Evolutionary conservation across 1,140 invertebrate species (phyloP), one percentile per base, ranked within the genome.

Genomic region (Drosophila pruinosa): DNA sequence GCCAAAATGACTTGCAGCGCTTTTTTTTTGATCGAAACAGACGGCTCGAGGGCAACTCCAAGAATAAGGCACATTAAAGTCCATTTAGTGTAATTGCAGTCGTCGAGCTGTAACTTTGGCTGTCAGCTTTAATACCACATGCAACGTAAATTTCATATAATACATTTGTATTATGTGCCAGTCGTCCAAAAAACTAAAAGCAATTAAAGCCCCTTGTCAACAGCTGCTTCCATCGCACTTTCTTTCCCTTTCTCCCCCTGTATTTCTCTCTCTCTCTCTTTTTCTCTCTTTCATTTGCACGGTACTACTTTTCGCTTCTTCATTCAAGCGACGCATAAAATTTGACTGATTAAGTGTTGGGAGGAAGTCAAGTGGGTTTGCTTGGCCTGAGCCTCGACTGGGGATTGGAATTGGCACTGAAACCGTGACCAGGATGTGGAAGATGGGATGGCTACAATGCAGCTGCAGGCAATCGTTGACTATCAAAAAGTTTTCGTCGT

Each of bases 41-140:
- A 14, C 26, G 2, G 6, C 6, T 1, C 3, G 34, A 1, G 15
- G 39, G 19, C 53, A 39, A 17, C 17, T 58, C 7, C 3, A 34
- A 58, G 48, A 80, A 73, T 64, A 28, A 71, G 77, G 76, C 81
- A 78, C 79, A 88, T 86, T 86, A 86, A 86, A 81, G 77, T 77
- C 74, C 82, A 81, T 82, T 86, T 88, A 81, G 74, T 58, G 65
- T 88, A 86, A 86, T 86, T 86, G 81, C 78, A 88, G 75, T 83
- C 34, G 38, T 43, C 36, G 47, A 56, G 59, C 45, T 17, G 26
- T 7, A 72, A 67, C 28, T 58, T 57, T 38, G 14, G 36, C 53
- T 58, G 34, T 41, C 39, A 31, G 48, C 70, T 61, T 68, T 68
- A 61, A 72, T 63, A 41, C n/a, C n/a, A n/a, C 70, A 28, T 68